Evolutionary conservation across 92 coral and sea anemone genomes (phyloP).

Genomic region (Phymanthus crucifer): DNA sequence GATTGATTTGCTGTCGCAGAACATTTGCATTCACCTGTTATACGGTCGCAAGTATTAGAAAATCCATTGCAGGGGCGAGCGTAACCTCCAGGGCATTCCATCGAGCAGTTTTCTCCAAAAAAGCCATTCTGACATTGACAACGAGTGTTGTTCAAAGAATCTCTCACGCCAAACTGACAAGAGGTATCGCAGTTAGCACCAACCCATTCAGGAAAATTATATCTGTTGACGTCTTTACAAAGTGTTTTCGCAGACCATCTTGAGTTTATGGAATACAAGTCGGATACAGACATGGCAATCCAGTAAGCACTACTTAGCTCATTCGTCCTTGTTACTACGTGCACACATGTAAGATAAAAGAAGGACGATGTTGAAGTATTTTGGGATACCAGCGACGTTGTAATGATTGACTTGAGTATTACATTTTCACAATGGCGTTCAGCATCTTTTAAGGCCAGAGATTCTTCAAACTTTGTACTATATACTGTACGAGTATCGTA

Average conservation of each 20-base stretch:
- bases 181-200: slow-evolving; percentile 56
- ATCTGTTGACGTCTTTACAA: slow-evolving; percentile 45
- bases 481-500: slow-evolving; percentile 31
- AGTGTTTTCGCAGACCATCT: slow-evolving; percentile 70
- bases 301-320: slow-evolving; percentile 55
- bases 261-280: slow-evolving; percentile 54
- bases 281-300: slow-evolving; percentile 70
- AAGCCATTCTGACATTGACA: slow-evolving; percentile 84
- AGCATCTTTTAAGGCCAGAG: background rate
- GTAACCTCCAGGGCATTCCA: slow-evolving; percentile 91
- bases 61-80: slow-evolving; percentile 65
- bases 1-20: slow-evolving; percentile 75
- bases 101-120: slow-evolving; percentile 64
- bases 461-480: slow-evolving; percentile 53
- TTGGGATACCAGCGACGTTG: slow-evolving; percentile 22
- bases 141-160: background rate
- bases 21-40: slow-evolving; percentile 76
- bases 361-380: slow-evolving; percentile 32
- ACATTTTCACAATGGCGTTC: slow-evolving; percentile 39
- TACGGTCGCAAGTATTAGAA: slow-evolving; percentile 55
- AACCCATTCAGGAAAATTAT: slow-evolving; percentile 81
- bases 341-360: slow-evolving; percentile 54
- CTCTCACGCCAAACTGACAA: slow-evolving; percentile 68
- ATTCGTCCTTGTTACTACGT: slow-evolving; percentile 60
- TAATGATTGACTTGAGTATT: slow-evolving; percentile 29